These are phyloP conservation scores for Ariolimax columbianus DNA, from an alignment of 2,888 invertebrate genomes.

Conservation along the genomic window DNA sequence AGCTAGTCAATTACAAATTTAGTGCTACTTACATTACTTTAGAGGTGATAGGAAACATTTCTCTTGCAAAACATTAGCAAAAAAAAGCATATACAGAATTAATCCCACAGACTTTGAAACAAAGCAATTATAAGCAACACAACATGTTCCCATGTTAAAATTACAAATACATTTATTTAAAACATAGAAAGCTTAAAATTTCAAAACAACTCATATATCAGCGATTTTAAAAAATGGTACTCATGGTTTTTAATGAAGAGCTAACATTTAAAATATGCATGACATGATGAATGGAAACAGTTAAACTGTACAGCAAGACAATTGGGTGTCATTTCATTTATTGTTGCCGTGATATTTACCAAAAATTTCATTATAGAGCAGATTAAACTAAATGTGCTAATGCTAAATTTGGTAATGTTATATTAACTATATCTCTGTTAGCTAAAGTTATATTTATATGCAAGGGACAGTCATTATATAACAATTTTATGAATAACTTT, in stretches of 20 bases:
- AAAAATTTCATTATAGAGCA: background rate
- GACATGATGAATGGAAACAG: slow-evolving; percentile 15
- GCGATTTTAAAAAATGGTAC: background rate
- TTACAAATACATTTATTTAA: background rate
- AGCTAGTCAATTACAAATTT: background rate
- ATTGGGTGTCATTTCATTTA: background rate
- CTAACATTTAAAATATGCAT: slow-evolving; percentile 16
- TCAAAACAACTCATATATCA: slow-evolving; percentile 14
- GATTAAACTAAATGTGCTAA: background rate
- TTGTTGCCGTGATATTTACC: background rate
- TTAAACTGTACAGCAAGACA: background rate
- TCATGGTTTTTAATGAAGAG: background rate
- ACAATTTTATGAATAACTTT: too few relatives aligned
- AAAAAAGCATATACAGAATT: background rate
- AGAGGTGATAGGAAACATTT: background rate
- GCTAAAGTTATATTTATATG: too few relatives aligned
- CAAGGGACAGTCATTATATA: too few relatives aligned
- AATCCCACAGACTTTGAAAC: slow-evolving; percentile 20
- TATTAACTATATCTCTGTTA: too few relatives aligned
- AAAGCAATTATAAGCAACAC: background rate
- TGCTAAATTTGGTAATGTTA: background rate
- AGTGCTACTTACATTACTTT: background rate
- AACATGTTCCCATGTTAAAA: background rate
- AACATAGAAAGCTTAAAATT: background rate
- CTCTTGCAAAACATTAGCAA: background rate